phyloP scores from a whole-genome alignment of 92 coral and sea anemone genomes.

The Diadumene lineata region DNA sequence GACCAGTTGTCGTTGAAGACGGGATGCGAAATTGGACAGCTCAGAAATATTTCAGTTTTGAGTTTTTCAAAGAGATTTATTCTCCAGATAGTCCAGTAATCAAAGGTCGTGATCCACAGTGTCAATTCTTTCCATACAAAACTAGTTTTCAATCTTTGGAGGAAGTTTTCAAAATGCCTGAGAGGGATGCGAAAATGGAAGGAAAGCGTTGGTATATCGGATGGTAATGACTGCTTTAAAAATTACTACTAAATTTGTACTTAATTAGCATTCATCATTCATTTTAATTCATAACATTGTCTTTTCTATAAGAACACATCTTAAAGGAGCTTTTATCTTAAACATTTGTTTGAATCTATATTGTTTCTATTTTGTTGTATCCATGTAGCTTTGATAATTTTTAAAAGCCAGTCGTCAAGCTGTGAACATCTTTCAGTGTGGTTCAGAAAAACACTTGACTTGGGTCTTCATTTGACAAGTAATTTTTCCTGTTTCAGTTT shows the following conservation, averaged over 20 bases:
- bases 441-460: neutral
- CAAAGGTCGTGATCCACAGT: conserved; percentile 60
- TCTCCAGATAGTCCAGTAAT: conserved; percentile 80
- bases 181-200: conserved; percentile 83
- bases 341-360: no score
- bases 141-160: conserved; percentile 69
- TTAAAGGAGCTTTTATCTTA: no score
- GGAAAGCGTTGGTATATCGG: conserved; percentile 98
- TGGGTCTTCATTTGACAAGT: neutral
- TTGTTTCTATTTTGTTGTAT: no score
- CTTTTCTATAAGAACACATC: no score
- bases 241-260: neutral
- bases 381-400: no score
- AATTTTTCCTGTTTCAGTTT: conserved; percentile 3
- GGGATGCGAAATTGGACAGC: conserved; percentile 92
- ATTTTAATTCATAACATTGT: no score
- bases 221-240: conserved; percentile 50
- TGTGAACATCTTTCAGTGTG: no score
- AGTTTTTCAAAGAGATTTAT: conserved; percentile 81
- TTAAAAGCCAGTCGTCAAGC: no score
- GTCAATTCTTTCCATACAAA: conserved; percentile 92
- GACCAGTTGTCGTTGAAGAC: conserved; percentile 86
- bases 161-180: conserved; percentile 93
- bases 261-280: no score
- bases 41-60: conserved; percentile 71